Conservation (phyloP, 2,888 invertebrate genomes). For the Cartodere bifasciata region DNA sequence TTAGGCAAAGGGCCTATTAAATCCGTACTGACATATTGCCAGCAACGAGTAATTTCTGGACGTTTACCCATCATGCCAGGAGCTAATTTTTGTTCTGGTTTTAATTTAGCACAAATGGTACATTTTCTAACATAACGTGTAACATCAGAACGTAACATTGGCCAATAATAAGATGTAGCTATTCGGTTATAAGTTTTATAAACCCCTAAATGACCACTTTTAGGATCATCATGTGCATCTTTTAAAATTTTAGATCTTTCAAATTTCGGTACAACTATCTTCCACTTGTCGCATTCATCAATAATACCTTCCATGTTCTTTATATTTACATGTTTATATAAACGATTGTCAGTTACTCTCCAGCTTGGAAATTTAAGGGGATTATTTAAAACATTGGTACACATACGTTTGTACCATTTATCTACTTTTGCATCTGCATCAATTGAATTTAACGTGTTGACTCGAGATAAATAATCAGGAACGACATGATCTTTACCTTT, state of each 20-base stretch:
- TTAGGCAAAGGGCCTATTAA: conserved; percentile 15
- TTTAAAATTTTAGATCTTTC: conserved; percentile 1
- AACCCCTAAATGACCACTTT: conserved; percentile 15
- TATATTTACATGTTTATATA: conserved; percentile 2
- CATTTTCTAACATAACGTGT: too few relatives aligned
- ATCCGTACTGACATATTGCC: conserved; percentile 15
- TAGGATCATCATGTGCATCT: conserved; percentile 9
- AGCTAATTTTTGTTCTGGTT: conserved; percentile 10
- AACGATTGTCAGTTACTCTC: background rate
- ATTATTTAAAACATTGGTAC: background rate
- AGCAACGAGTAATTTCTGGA: too few relatives aligned
- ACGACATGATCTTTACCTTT: conserved; percentile 6
- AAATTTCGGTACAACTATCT: conserved; percentile 6
- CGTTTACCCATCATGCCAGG: too few relatives aligned
- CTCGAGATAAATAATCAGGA: conserved; percentile 4
- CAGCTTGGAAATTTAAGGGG: background rate
- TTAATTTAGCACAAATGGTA: conserved; percentile 9
- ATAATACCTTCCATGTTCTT: too few relatives aligned
- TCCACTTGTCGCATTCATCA: conserved; percentile 8
- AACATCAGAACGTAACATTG: too few relatives aligned
- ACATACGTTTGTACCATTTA: background rate
- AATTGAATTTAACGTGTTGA: background rate
- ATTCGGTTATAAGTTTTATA: conserved; percentile 16
- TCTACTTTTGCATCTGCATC: conserved; percentile 2
- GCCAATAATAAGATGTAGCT: too few relatives aligned